Conservation (phyloP, 2,888 invertebrate genomes). For the Andrena marginata region DNA sequence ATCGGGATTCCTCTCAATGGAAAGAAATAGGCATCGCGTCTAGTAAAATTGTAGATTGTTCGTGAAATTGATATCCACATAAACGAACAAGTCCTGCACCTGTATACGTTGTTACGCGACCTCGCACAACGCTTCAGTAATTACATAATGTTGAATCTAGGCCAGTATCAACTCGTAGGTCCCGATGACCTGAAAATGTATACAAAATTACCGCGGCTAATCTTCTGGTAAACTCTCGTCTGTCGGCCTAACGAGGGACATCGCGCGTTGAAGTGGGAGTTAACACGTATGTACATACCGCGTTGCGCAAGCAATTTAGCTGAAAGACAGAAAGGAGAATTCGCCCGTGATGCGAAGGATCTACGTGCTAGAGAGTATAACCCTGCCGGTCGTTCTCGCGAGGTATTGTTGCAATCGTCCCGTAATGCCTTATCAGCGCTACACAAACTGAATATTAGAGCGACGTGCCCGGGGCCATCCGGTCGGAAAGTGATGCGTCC, state of each 20-base stretch:
- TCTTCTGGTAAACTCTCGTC: neutral
- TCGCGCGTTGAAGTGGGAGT: too few species aligned
- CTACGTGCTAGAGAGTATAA: conserved; percentile 63
- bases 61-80: neutral
- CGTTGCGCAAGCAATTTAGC: neutral
- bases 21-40: neutral
- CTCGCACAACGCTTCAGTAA: neutral
- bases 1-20: too few species aligned
- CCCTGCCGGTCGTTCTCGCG: conserved; percentile 42
- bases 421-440: conserved; percentile 66
- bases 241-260: neutral
- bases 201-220: neutral
- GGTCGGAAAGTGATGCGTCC: conserved; percentile 69
- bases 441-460: conserved; percentile 71
- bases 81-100: neutral
- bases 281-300: too few species aligned
- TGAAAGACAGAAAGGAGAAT: conserved; percentile 8
- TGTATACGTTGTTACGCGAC: neutral
- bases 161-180: neutral
- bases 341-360: neutral
- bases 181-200: neutral
- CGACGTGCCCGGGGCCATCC: conserved; percentile 47
- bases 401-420: conserved; percentile 61
- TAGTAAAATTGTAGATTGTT: neutral
- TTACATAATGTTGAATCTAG: neutral